Evolutionary conservation across 1,140 invertebrate species (phyloP).

Genomic region (Solenopsis fugax): DNA sequence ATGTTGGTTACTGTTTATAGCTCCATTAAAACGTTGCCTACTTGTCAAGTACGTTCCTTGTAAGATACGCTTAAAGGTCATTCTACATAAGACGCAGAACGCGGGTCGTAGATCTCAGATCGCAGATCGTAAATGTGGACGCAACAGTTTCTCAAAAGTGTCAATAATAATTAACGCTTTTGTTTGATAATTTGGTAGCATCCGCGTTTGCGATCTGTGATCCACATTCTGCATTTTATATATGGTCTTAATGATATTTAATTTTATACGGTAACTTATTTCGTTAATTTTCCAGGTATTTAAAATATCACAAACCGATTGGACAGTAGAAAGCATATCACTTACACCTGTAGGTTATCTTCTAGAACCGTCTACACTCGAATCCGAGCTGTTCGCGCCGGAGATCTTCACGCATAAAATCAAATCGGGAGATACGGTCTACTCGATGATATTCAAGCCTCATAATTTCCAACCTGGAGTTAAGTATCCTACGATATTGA

Average conservation of each 20-base stretch:
- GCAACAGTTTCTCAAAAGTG: too few species aligned
- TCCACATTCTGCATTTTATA: too few species aligned
- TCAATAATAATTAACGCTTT: too few species aligned
- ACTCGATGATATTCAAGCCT: constrained; percentile 97
- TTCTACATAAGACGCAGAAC: too few species aligned
- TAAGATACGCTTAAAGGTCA: not conserved
- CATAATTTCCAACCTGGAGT: constrained; percentile 91
- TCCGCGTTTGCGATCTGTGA: too few species aligned
- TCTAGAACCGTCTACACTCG: constrained; percentile 88
- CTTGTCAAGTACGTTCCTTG: constrained; percentile 88
- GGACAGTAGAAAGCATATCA: constrained; percentile 89
- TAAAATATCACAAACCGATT: constrained; percentile 89
- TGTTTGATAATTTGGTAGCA: too few species aligned
- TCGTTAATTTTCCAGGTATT: constrained; percentile 88
- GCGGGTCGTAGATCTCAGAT: too few species aligned
- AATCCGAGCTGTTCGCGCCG: constrained; percentile 89
- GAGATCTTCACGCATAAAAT: constrained; percentile 92
- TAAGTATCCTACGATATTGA: constrained; percentile 97
- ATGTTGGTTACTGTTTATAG: constrained; percentile 96
- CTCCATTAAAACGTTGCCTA: constrained; percentile 93
- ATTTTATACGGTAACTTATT: not conserved
- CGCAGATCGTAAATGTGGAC: too few species aligned
- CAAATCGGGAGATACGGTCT: constrained; percentile 91
- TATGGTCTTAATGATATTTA: not conserved
- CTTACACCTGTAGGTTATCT: constrained; percentile 90